These are phyloP conservation scores for Diogma glabrata DNA, from an alignment of 2,888 invertebrate species.

Conservation along the genomic window DNA sequence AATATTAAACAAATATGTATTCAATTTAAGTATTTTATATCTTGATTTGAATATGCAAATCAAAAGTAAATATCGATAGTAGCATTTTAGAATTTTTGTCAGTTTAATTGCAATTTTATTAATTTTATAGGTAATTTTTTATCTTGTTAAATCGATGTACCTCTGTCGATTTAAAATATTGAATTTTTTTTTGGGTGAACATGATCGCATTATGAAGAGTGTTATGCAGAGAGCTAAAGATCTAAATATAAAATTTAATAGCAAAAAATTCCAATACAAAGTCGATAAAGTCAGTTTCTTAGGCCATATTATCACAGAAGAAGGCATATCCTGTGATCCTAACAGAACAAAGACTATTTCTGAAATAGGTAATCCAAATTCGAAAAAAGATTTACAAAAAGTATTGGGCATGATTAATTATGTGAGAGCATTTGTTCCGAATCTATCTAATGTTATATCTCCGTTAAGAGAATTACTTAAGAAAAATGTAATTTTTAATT, in stretches of 20 bases:
- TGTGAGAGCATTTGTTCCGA: slow-evolving; percentile 15
- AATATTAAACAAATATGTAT: no score
- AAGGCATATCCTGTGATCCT: slow-evolving; percentile 12
- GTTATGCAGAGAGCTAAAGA: slow-evolving; percentile 21
- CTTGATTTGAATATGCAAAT: no score
- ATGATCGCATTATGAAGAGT: slow-evolving; percentile 20
- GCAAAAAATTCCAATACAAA: slow-evolving; percentile 22
- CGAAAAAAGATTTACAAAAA: slow-evolving; percentile 13
- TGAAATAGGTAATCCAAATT: slow-evolving; percentile 11
- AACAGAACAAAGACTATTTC: slow-evolving; percentile 11
- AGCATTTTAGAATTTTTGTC: no score
- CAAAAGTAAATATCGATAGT: no score
- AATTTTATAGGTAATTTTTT: no score
- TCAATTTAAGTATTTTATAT: no score
- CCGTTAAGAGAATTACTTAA: neutral
- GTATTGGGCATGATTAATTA: slow-evolving; percentile 16
- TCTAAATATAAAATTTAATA: slow-evolving; percentile 25
- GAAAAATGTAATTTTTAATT: slow-evolving; percentile 6
- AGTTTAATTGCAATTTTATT: no score
- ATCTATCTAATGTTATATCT: slow-evolving; percentile 11
- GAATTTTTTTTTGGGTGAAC: no score
- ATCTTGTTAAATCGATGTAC: no score
- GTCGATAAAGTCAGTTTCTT: slow-evolving; percentile 22
- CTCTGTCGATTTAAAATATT: no score
- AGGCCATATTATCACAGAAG: slow-evolving; percentile 17